Conservation (phyloP, 2,888 invertebrate species). For the Coelopa pilipes region DNA sequence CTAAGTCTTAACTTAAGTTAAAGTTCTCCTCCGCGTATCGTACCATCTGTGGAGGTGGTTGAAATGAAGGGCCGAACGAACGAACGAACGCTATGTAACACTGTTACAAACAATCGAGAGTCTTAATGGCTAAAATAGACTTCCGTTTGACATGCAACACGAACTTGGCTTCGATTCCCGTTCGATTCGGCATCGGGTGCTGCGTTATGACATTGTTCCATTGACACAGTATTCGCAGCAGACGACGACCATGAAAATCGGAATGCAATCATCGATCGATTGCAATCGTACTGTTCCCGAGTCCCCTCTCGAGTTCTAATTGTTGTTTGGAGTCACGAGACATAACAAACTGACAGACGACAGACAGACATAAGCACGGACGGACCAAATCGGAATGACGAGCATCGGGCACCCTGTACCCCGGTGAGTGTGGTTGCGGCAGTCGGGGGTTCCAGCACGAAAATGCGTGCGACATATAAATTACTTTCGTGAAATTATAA, state of each 20-base stretch:
- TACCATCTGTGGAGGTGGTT: too few relatives aligned
- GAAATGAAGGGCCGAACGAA: too few relatives aligned
- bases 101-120: background rate
- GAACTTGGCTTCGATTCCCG: constrained; percentile 15
- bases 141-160: constrained; percentile 41
- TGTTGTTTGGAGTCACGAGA: too few relatives aligned
- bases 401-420: background rate
- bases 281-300: background rate
- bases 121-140: constrained; percentile 20
- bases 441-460: background rate
- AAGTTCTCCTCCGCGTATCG: too few relatives aligned
- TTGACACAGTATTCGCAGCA: constrained; percentile 39
- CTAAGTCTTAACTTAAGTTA: too few relatives aligned
- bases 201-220: constrained; percentile 43
- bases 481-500: background rate
- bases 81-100: too few relatives aligned
- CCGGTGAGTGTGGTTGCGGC: background rate
- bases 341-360: too few relatives aligned
- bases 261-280: constrained; percentile 3
- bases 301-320: too few relatives aligned
- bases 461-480: constrained; percentile 7
- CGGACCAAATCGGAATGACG: too few relatives aligned
- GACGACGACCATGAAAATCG: constrained; percentile 18
- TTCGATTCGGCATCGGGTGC: constrained; percentile 3
- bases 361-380: too few relatives aligned